These are phyloP conservation scores for Enteromius paludinosus DNA, from an alignment of 2,797 vertebrate species.

Conservation along the genomic window DNA sequence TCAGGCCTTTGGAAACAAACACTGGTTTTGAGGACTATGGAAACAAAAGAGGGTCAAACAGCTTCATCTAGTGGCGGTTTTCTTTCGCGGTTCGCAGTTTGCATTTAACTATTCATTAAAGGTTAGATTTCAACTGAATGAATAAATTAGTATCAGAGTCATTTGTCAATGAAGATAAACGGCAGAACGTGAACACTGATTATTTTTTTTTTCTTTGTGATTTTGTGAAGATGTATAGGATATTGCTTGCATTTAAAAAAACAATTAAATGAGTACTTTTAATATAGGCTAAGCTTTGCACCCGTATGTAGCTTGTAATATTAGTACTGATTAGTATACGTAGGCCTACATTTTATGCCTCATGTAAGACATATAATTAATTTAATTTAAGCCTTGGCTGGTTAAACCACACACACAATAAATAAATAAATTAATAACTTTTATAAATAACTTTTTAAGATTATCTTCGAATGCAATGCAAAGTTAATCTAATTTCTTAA, in stretches of 20 bases:
- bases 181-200: not conserved
- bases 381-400: not conserved
- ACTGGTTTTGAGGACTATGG: not conserved
- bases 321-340: not conserved
- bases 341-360: not conserved
- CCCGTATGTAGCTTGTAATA: too few species aligned
- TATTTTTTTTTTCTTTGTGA: not conserved
- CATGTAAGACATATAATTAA: not conserved
- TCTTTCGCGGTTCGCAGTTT: not conserved
- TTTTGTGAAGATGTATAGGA: not conserved
- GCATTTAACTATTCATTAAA: not conserved
- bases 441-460: not conserved
- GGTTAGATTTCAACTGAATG: not conserved
- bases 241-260: not conserved
- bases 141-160: not conserved
- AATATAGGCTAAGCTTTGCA: not conserved
- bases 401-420: not conserved
- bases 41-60: constrained; percentile 29
- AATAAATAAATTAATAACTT: too few species aligned
- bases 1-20: not conserved
- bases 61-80: constrained; percentile 33
- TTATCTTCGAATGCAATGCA: not conserved
- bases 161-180: not conserved
- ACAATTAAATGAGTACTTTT: not conserved
- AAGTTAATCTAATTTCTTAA: not conserved